These are phyloP conservation scores for Tipula helvola DNA, from an alignment of 2,888 invertebrate species.

Conservation along the genomic window DNA sequence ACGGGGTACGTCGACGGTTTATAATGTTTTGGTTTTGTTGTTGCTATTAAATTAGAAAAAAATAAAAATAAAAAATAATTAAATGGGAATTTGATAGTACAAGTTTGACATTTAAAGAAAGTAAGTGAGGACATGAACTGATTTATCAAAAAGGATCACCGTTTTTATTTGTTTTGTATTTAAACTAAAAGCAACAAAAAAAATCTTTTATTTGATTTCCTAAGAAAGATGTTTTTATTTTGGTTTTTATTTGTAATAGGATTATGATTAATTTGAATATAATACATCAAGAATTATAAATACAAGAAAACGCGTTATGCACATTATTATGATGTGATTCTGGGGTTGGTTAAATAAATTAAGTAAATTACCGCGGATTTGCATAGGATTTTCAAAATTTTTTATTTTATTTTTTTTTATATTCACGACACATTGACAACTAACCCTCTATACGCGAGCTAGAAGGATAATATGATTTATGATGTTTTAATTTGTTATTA, in stretches of 20 bases:
- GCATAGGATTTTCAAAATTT: background rate
- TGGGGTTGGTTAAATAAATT: background rate
- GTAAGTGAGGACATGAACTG: conserved; percentile 1
- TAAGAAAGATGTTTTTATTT: conserved; percentile 10
- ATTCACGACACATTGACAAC: background rate
- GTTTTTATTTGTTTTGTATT: conserved; percentile 6
- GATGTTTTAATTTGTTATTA: conserved; percentile 9
- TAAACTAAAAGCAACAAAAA: background rate
- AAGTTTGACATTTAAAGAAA: conserved; percentile 4
- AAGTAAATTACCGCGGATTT: conserved; percentile 7
- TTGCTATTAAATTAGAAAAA: background rate
- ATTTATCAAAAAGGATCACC: background rate
- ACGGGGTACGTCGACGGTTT: conserved; percentile 5
- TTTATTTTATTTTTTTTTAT: background rate
- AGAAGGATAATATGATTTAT: background rate
- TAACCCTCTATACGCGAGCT: background rate
- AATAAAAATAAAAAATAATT: background rate
- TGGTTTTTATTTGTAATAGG: conserved; percentile 10
- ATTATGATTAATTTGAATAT: conserved; percentile 13
- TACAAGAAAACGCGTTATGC: background rate
- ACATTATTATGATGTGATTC: background rate
- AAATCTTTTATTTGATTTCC: background rate
- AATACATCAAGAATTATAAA: conserved; percentile 8
- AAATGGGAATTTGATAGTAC: conserved; percentile 9
- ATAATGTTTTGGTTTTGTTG: background rate